phyloP scores from a whole-genome alignment of 2,888 invertebrate species.

The Chrysotoxum bicinctum region DNA sequence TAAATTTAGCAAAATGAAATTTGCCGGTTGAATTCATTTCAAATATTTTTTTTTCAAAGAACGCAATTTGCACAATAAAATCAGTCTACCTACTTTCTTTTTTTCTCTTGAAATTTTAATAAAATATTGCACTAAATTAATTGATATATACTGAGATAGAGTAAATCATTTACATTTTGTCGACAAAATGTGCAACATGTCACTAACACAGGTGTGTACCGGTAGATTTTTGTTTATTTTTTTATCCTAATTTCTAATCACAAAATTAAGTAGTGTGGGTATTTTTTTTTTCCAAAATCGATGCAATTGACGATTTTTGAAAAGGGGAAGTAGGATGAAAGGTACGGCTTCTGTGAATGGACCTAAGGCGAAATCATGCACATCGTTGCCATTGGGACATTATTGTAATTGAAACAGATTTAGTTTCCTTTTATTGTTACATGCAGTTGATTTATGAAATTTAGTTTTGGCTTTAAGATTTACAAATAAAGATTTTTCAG shows the following conservation, averaged over 20 bases:
- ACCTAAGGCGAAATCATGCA: slow-evolving; percentile 33
- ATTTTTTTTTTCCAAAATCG: background rate
- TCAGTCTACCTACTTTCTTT: background rate
- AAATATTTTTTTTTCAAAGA: background rate
- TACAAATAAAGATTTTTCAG: too few species aligned
- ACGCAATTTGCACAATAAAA: background rate
- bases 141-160: background rate
- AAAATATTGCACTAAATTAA: background rate
- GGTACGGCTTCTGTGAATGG: slow-evolving; percentile 38
- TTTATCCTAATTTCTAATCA: slow-evolving; percentile 14
- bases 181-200: slow-evolving; percentile 64
- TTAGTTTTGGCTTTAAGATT: too few species aligned
- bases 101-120: background rate
- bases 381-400: background rate
- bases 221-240: slow-evolving; percentile 61
- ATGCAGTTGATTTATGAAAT: too few species aligned
- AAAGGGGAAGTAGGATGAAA: background rate
- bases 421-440: too few species aligned
- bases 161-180: background rate
- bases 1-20: background rate
- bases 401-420: too few species aligned
- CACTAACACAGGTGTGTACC: slow-evolving; percentile 42
- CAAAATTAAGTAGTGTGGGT: slow-evolving; percentile 3
- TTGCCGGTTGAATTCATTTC: background rate
- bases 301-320: background rate